A percentile compares a stretch with the other conserved stretches of the same genome.
These are phyloP conservation scores for Ornithorhynchus anatinus DNA, from an alignment of 2,113 vertebrate genomes.

Conservation along the genomic window DNA sequence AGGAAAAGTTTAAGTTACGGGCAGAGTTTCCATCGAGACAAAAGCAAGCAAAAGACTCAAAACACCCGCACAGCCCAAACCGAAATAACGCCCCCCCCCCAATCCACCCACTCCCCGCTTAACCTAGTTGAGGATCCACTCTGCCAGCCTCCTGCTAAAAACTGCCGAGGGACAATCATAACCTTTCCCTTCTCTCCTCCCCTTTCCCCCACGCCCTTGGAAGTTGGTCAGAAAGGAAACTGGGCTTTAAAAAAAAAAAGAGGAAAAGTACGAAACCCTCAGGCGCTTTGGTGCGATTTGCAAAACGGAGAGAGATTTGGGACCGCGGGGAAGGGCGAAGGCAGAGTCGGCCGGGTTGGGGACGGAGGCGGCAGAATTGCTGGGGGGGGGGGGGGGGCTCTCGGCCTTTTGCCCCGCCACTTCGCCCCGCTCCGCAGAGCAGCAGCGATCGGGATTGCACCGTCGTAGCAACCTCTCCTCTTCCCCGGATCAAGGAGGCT, in stretches of 20 bases:
- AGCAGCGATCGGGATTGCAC: no score
- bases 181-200: background rate
- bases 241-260: background rate
- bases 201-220: rapidly evolving
- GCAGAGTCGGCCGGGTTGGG: background rate
- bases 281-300: background rate
- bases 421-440: background rate
- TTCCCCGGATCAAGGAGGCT: background rate
- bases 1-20: conserved; percentile 8
- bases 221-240: background rate
- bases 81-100: background rate
- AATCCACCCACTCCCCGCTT: background rate
- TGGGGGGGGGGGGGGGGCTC: background rate
- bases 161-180: no score
- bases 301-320: background rate
- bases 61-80: background rate
- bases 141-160: no score
- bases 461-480: background rate
- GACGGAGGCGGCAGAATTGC: no score
- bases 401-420: background rate
- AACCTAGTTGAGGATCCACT: no score
- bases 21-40: conserved; percentile 8
- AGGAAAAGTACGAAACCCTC: background rate
- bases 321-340: background rate
- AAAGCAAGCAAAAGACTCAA: no score